Conservation (phyloP, 2,113 vertebrate genomes). For the Myotis lucifugus region DNA sequence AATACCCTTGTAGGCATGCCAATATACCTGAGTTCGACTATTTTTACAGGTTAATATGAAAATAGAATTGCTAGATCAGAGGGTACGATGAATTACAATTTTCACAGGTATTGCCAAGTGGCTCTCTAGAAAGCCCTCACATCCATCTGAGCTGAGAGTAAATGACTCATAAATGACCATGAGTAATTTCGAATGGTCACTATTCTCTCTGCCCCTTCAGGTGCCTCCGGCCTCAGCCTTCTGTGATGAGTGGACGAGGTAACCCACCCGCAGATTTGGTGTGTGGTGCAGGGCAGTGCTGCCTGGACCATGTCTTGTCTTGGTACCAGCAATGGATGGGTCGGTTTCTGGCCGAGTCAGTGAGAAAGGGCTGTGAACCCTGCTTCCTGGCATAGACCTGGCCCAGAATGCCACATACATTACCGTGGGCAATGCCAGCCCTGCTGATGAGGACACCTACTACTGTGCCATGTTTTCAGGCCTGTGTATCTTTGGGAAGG, state of each 20-base stretch:
- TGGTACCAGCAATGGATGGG: constrained; percentile 51
- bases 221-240: constrained; percentile 19
- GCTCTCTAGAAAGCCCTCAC: not conserved
- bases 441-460: constrained; percentile 41
- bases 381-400: constrained; percentile 8
- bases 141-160: not conserved
- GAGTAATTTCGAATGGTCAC: not conserved
- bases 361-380: constrained; percentile 3
- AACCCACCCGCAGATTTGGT: constrained; percentile 52
- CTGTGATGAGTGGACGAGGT: not conserved
- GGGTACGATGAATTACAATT: not conserved
- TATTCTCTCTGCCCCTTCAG: not conserved
- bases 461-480: constrained; percentile 54
- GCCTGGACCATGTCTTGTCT: not conserved
- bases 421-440: constrained; percentile 32
- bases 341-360: constrained; percentile 52
- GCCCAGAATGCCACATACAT: not conserved
- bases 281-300: not conserved
- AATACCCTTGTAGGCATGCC: not conserved
- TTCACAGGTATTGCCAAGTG: not conserved
- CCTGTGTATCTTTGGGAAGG: constrained; percentile 62
- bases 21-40: not conserved
- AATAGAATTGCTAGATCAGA: not conserved
- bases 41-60: not conserved
- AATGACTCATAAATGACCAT: not conserved